Conservation (phyloP, 2,113 vertebrate genomes). For the Phrynosoma platyrhinos region DNA sequence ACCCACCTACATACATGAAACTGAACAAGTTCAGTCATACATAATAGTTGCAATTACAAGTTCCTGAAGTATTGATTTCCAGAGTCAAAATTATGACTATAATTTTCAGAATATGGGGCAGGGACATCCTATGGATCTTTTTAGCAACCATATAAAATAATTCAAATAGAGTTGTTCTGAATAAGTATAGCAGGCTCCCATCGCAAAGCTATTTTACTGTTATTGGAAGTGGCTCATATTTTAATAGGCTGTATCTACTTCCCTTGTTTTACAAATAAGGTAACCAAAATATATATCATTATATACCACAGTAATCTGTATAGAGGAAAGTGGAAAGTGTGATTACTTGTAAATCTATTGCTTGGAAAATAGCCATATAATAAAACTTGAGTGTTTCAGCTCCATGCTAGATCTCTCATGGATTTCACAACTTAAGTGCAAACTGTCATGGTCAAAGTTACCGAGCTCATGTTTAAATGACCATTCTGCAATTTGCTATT, state of each 20-base stretch:
- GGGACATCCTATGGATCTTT: not conserved
- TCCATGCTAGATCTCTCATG: too few species aligned
- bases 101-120: not conserved
- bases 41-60: not conserved
- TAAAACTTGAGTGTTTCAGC: too few species aligned
- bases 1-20: not conserved
- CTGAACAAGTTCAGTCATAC: not conserved
- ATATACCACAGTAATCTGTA: not conserved
- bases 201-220: too few species aligned
- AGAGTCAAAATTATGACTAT: not conserved
- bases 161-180: not conserved
- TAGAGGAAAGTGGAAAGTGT: too few species aligned
- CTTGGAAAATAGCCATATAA: not conserved
- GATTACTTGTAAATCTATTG: not conserved
- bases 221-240: too few species aligned
- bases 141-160: not conserved
- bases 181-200: not conserved
- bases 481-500: too few species aligned
- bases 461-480: too few species aligned
- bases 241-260: too few species aligned
- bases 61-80: not conserved
- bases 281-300: not conserved
- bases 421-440: too few species aligned
- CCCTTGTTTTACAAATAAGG: not conserved
- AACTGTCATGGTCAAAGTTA: too few species aligned